Conservation (phyloP, 2,888 invertebrate genomes). For the Drosophila birchii region DNA sequence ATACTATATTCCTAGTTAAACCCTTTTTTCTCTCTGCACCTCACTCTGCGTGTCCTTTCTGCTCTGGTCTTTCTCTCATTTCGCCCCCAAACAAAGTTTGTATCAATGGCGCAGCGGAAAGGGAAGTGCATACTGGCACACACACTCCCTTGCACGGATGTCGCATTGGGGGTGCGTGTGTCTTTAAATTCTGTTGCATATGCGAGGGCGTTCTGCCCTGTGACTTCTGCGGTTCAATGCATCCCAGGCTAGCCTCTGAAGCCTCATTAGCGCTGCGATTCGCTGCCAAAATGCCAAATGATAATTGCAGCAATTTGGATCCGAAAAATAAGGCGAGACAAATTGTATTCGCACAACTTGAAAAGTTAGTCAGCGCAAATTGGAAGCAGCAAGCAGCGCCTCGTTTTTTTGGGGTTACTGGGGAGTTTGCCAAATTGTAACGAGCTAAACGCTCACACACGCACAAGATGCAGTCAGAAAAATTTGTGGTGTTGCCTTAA, state of each 20-base stretch:
- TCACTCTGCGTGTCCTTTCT: constrained; percentile 5
- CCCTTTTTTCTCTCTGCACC: constrained; percentile 7
- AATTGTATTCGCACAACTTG: constrained; percentile 64
- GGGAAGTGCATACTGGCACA: constrained; percentile 63
- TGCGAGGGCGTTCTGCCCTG: constrained; percentile 36
- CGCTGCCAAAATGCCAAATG: constrained; percentile 62
- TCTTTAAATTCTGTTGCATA: constrained; percentile 60
- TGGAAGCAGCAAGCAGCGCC: constrained; percentile 30
- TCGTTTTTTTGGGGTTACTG: constrained; percentile 24
- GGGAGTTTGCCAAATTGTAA: constrained; percentile 66
- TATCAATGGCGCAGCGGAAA: constrained; percentile 69
- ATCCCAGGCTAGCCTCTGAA: constrained; percentile 14
- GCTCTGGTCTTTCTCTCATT: constrained; percentile 20
- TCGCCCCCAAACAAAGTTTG: constrained; percentile 54
- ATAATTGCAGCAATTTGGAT: constrained; percentile 75
- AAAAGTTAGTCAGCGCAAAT: constrained; percentile 68
- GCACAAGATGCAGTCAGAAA: not conserved
- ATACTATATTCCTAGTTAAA: not conserved
- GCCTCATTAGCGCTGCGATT: constrained; percentile 66
- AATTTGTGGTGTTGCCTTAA: not conserved
- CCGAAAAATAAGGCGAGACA: constrained; percentile 48
- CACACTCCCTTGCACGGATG: constrained; percentile 1
- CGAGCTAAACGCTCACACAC: constrained; percentile 45
- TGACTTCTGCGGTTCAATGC: constrained; percentile 40
- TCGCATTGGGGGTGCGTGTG: constrained; percentile 26